These are phyloP conservation scores for Sericinus montela DNA, from an alignment of 2,888 invertebrate genomes.

Conservation along the genomic window DNA sequence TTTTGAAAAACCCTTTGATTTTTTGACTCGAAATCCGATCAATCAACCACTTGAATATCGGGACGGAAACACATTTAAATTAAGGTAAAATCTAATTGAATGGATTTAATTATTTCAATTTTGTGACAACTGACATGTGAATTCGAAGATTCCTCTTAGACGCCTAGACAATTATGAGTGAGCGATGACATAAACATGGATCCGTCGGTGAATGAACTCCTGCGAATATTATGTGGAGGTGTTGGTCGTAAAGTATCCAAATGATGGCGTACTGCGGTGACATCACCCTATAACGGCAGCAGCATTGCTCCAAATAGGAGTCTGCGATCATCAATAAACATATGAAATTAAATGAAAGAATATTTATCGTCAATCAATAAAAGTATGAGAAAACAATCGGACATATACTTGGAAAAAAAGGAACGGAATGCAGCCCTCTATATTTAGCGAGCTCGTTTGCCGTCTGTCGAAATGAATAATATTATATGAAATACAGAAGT, in stretches of 20 bases:
- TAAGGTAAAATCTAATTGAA: no score
- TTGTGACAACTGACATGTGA: background rate
- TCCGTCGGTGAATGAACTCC: slow-evolving; percentile 66
- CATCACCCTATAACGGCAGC: slow-evolving; percentile 49
- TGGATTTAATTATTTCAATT: no score
- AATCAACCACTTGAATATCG: no score
- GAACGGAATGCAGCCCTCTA: slow-evolving; percentile 64
- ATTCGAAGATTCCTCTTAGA: background rate
- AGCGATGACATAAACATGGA: slow-evolving; percentile 29
- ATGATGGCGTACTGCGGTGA: slow-evolving; percentile 60
- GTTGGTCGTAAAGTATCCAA: slow-evolving; percentile 70
- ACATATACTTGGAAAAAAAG: slow-evolving; percentile 52
- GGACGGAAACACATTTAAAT: no score
- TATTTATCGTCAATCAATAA: slow-evolving; percentile 50
- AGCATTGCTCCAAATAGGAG: slow-evolving; percentile 51
- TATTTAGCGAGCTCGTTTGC: slow-evolving; percentile 70
- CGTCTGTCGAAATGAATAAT: slow-evolving; percentile 64
- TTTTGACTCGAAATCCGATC: no score
- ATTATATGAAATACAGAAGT: slow-evolving; percentile 68
- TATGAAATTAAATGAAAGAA: slow-evolving; percentile 58
- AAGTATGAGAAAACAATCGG: slow-evolving; percentile 61
- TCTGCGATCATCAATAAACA: slow-evolving; percentile 28
- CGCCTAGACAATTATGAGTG: slow-evolving; percentile 9
- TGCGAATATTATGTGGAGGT: slow-evolving; percentile 64
- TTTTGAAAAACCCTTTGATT: no score